Evolutionary conservation across 2,113 vertebrate genomes (phyloP).

Genomic region (Callionymus lyra): DNA sequence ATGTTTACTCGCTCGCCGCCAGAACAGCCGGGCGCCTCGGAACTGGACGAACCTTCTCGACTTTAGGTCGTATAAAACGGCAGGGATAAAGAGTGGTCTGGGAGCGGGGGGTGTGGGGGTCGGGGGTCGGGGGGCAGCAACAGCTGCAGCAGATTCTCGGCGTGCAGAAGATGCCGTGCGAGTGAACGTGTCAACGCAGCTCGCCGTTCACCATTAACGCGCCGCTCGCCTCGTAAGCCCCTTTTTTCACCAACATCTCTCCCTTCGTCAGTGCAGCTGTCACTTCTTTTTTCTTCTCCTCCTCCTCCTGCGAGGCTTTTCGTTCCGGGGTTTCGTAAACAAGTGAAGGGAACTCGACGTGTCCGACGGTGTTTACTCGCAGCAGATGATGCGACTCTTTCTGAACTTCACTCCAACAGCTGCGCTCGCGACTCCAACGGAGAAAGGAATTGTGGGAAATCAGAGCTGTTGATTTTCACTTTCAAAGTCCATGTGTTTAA

Average conservation of each 20-base stretch:
- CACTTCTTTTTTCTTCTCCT: too few relatives aligned
- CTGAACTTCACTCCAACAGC: conserved; percentile 3
- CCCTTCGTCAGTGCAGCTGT: conserved; percentile 60
- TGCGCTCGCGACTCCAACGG: conserved; percentile 4
- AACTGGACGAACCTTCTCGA: neutral
- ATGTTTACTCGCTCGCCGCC: too few relatives aligned
- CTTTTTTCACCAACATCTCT: neutral
- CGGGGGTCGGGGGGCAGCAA: too few relatives aligned
- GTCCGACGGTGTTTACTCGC: conserved; percentile 8
- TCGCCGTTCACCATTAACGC: conserved; percentile 58
- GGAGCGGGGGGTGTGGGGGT: too few relatives aligned
- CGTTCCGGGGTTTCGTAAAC: conserved; percentile 52
- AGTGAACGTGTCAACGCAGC: conserved; percentile 53
- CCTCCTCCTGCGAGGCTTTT: conserved; percentile 19
- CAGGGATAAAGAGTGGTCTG: too few relatives aligned
- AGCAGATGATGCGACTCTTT: conserved; percentile 3
- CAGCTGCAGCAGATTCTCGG: conserved; percentile 59
- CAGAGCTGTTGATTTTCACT: too few relatives aligned
- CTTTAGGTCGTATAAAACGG: too few relatives aligned
- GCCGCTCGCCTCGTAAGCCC: conserved; percentile 46
- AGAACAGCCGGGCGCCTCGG: conserved; percentile 47
- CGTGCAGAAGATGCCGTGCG: conserved; percentile 39
- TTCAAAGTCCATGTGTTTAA: too few relatives aligned
- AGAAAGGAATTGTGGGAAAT: too few relatives aligned
- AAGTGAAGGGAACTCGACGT: conserved; percentile 32